These are phyloP conservation scores for Xestia c-nigrum DNA, from an alignment of 2,888 invertebrate species.

Conservation along the genomic window DNA sequence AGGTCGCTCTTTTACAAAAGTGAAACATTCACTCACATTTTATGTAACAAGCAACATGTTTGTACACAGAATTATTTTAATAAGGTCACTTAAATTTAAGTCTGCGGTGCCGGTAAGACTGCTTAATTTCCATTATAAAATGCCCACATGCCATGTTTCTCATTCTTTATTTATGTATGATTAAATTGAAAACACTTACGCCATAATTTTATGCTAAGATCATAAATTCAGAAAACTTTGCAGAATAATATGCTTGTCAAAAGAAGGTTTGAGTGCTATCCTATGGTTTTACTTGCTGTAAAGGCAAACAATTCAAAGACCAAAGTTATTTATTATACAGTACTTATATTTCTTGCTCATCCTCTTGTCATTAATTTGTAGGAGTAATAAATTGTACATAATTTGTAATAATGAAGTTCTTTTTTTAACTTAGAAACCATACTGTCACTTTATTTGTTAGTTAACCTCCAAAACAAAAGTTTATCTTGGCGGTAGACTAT, in stretches of 20 bases:
- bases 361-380: not conserved
- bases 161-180: slow-evolving; percentile 15
- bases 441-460: not conserved
- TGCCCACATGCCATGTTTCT: slow-evolving; percentile 11
- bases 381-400: not conserved
- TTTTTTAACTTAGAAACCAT: not conserved
- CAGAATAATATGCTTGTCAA: not conserved
- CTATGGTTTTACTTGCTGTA: not conserved
- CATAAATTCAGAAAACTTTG: slow-evolving; percentile 9
- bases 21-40: slow-evolving; percentile 14
- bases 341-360: not conserved
- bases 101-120: slow-evolving; percentile 17
- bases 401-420: not conserved
- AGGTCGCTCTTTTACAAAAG: not conserved
- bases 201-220: slow-evolving; percentile 26
- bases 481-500: not conserved
- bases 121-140: slow-evolving; percentile 31
- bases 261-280: not conserved
- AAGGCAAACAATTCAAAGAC: not conserved
- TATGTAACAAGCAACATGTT: slow-evolving; percentile 13
- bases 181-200: slow-evolving; percentile 11
- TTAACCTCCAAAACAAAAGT: not conserved
- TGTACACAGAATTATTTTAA: slow-evolving; percentile 36
- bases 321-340: not conserved
- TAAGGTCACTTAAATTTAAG: slow-evolving; percentile 19